These are phyloP conservation scores for Platorchestia sp. DNA, from an alignment of 1,140 invertebrate genomes.

Conservation along the genomic window DNA sequence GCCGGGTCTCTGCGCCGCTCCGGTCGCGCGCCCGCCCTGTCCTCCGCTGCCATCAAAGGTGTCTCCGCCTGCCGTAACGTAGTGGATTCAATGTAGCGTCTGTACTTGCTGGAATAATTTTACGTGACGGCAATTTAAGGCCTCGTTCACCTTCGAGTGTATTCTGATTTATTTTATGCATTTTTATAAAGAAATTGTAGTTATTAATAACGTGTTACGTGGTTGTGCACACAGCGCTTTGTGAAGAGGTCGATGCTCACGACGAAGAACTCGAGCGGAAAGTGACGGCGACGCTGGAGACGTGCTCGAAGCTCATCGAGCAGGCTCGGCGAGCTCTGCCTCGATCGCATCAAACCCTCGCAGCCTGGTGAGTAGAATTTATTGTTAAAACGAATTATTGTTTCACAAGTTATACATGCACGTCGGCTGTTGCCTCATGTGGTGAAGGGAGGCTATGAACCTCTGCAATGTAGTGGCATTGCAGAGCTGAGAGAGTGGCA, in stretches of 20 bases:
- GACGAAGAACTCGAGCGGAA: slow-evolving; percentile 21
- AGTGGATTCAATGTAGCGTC: too few species aligned
- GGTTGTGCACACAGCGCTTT: not conserved
- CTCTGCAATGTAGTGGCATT: not conserved
- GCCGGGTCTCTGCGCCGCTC: not conserved
- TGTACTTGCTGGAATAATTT: not conserved
- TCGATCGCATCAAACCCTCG: slow-evolving; percentile 23
- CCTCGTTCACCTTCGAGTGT: not conserved
- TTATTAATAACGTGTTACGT: not conserved
- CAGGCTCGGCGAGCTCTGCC: not conserved
- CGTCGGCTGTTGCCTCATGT: not conserved
- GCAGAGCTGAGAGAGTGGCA: too few species aligned
- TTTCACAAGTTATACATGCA: not conserved
- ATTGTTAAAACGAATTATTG: not conserved
- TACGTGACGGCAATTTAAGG: too few species aligned
- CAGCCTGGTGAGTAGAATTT: not conserved
- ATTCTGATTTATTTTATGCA: not conserved
- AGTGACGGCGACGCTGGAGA: slow-evolving; percentile 31
- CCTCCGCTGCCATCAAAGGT: slow-evolving; percentile 34
- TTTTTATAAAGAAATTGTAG: not conserved
- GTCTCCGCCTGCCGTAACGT: too few species aligned
- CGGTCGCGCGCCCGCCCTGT: not conserved
- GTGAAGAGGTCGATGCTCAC: slow-evolving; percentile 30
- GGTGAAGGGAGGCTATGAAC: not conserved
- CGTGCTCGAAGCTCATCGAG: slow-evolving; percentile 18